Evolutionary conservation across 2,797 vertebrate genomes (phyloP).

Genomic region (Sarcophilus harrisii): DNA sequence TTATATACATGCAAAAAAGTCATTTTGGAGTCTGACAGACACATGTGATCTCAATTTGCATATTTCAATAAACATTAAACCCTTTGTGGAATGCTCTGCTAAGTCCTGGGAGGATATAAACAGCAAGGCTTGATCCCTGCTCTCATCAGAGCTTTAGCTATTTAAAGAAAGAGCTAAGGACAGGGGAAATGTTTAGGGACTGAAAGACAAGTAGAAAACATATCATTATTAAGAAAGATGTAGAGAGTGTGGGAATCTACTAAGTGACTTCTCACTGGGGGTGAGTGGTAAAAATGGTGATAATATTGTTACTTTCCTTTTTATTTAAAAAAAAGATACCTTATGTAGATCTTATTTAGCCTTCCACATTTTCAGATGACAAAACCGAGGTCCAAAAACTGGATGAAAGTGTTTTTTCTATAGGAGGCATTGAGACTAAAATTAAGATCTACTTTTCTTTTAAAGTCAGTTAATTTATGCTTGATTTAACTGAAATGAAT

Average conservation of each 20-base stretch:
- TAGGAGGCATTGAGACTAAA: not conserved
- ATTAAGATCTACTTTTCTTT: not conserved
- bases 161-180: not conserved
- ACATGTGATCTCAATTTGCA: not conserved
- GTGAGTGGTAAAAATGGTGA: not conserved
- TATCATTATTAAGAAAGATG: not conserved
- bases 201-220: not conserved
- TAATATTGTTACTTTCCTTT: not conserved
- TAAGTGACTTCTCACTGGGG: not conserved
- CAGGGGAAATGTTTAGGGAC: not conserved
- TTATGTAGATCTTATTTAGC: not conserved
- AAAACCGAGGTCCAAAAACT: not conserved
- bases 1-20: not conserved
- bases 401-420: not conserved
- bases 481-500: not conserved
- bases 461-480: not conserved
- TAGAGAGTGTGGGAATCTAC: not conserved
- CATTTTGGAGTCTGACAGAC: not conserved
- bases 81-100: not conserved
- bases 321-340: not conserved
- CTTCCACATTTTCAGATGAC: not conserved
- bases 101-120: not conserved
- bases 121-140: not conserved
- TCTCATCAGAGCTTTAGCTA: not conserved
- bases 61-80: not conserved